A percentile compares a stretch with the other conserved stretches of the same genome.
Evolutionary conservation across 2,888 invertebrate genomes (phyloP).

Genomic region (Cryptocheilus praepositus): DNA sequence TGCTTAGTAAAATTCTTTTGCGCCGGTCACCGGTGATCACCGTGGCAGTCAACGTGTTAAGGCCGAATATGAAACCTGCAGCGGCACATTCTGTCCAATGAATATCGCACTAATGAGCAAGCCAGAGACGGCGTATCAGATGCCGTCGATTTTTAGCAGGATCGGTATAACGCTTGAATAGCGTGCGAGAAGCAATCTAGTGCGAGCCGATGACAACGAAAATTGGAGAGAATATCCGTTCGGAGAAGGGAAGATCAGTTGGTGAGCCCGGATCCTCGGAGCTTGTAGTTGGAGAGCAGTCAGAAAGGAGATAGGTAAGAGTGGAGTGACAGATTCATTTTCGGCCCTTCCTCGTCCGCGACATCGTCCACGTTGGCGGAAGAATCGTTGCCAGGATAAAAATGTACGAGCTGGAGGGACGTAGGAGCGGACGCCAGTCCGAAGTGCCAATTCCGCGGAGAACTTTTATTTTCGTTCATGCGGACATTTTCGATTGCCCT

Average conservation of each 20-base stretch:
- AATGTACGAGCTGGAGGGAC: slow-evolving; percentile 18
- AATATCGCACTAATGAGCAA: too few species aligned
- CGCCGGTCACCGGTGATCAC: too few species aligned
- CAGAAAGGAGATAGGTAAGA: slow-evolving; percentile 17
- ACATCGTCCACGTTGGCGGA: slow-evolving; percentile 18
- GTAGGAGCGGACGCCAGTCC: slow-evolving; percentile 18
- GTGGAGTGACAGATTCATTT: slow-evolving; percentile 67
- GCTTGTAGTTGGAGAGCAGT: too few species aligned
- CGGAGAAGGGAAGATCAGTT: slow-evolving; percentile 30
- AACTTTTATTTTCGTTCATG: slow-evolving; percentile 34
- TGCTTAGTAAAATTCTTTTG: too few species aligned
- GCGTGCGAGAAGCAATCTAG: too few species aligned
- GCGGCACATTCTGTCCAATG: too few species aligned
- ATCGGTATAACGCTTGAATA: too few species aligned
- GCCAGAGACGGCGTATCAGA: too few species aligned
- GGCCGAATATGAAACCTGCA: too few species aligned
- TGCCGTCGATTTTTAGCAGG: too few species aligned
- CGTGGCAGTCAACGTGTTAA: too few species aligned
- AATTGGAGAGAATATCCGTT: slow-evolving; percentile 24
- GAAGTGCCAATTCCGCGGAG: slow-evolving; percentile 15
- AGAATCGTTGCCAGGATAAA: slow-evolving; percentile 30
- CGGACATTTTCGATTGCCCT: slow-evolving; percentile 23
- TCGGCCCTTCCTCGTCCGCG: slow-evolving; percentile 42
- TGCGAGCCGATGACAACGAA: slow-evolving; percentile 5
- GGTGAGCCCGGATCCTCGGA: too few species aligned